phyloP scores from a whole-genome alignment of 2,113 vertebrate genomes.

The Vidua chalybeata region DNA sequence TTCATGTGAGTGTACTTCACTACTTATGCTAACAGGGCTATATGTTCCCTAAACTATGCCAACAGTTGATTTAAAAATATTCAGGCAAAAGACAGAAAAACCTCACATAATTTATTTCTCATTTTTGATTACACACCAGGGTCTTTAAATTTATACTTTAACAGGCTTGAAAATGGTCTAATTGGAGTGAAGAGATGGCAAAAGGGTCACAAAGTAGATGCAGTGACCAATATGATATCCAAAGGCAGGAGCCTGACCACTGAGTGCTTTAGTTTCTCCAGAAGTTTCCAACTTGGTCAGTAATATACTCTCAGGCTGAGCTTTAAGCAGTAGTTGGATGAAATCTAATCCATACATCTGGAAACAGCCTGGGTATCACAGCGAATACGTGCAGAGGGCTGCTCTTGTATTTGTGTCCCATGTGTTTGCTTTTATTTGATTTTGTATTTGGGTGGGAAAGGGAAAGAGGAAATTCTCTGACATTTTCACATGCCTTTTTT shows the following conservation, averaged over 20 bases:
- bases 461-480: constrained; percentile 53
- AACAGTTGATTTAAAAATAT: background rate
- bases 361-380: constrained; percentile 23
- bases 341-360: constrained; percentile 45
- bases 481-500: constrained; percentile 61
- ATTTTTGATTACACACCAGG: background rate
- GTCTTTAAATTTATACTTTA: background rate
- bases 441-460: constrained; percentile 62
- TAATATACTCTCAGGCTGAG: background rate
- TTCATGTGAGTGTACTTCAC: background rate
- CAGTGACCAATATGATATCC: background rate
- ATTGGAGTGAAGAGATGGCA: background rate
- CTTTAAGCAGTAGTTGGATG: constrained; percentile 17
- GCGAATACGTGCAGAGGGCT: background rate
- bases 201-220: background rate
- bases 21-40: background rate
- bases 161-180: background rate
- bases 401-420: constrained; percentile 32
- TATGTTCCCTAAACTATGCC: background rate
- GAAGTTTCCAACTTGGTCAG: background rate
- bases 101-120: background rate
- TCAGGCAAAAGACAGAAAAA: background rate
- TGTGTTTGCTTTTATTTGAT: constrained; percentile 66
- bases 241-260: background rate
- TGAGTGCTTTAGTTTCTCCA: background rate